A percentile compares a stretch with the other conserved stretches of the same genome.
Conservation (phyloP, 1,140 invertebrate species). For the Diabrotica virgifera region DNA sequence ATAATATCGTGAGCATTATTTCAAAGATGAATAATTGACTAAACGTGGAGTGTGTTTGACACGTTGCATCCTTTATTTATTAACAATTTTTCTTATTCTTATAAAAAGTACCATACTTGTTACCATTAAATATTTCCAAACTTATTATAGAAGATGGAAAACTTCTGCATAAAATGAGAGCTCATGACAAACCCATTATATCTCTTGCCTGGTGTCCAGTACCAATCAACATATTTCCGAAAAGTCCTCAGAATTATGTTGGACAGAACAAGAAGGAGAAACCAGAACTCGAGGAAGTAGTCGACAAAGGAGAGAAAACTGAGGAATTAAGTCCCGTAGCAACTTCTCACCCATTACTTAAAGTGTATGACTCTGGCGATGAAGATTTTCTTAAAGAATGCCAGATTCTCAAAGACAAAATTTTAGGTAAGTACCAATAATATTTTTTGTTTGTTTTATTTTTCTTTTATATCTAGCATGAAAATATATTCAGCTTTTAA, state of each 20-base stretch:
- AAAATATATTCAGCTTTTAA: too few relatives aligned
- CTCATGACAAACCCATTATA: slow-evolving; percentile 68
- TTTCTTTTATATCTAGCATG: too few relatives aligned
- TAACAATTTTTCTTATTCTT: too few relatives aligned
- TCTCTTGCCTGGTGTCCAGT: slow-evolving; percentile 72
- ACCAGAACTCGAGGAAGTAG: neutral
- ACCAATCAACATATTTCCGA: slow-evolving; percentile 51
- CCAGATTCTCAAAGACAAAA: slow-evolving; percentile 14
- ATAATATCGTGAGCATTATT: too few relatives aligned
- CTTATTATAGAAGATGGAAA: slow-evolving; percentile 53
- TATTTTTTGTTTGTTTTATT: too few relatives aligned
- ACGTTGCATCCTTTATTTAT: too few relatives aligned
- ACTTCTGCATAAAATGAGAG: slow-evolving; percentile 63
- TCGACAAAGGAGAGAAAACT: neutral
- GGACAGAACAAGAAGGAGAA: slow-evolving; percentile 14
- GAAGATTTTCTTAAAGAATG: slow-evolving; percentile 27
- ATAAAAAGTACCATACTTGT: neutral
- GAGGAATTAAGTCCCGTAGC: neutral
- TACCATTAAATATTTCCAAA: slow-evolving; percentile 16
- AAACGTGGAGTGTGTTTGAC: too few relatives aligned
- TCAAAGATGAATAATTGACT: too few relatives aligned
- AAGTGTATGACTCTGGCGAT: neutral
- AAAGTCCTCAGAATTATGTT: slow-evolving; percentile 29
- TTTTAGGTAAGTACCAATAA: neutral
- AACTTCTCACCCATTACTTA: slow-evolving; percentile 1